Evolutionary conservation across 2,888 invertebrate genomes (phyloP).

Genomic region (Eupithecia pulchellata): DNA sequence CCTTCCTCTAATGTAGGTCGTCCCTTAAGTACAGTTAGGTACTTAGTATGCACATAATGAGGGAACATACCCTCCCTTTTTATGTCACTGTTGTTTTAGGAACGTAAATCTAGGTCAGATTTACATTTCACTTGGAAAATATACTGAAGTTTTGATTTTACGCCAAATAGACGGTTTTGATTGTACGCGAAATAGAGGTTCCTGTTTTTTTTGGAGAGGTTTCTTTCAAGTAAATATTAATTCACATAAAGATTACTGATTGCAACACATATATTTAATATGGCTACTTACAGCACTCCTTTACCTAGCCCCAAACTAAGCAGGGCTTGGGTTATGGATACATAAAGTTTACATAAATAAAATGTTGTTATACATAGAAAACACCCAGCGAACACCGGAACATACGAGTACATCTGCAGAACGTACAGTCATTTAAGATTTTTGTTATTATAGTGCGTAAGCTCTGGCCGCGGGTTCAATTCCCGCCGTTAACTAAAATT

Average conservation of each 20-base stretch:
- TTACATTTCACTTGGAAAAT: constrained; percentile 25
- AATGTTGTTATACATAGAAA: too few species aligned
- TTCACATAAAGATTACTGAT: too few species aligned
- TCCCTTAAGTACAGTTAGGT: constrained; percentile 13
- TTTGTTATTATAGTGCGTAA: too few species aligned
- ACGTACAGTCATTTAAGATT: not conserved
- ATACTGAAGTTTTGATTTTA: constrained; percentile 19
- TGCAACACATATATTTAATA: too few species aligned
- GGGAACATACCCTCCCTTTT: constrained; percentile 25
- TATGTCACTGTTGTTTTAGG: constrained; percentile 24
- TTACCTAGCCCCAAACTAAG: too few species aligned
- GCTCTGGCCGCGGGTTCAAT: too few species aligned
- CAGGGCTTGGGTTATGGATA: too few species aligned
- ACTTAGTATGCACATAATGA: constrained; percentile 28
- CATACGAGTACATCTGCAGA: not conserved
- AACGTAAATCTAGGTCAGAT: constrained; percentile 14
- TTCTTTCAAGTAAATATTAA: not conserved
- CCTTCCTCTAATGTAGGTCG: constrained; percentile 1
- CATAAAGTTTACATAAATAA: too few species aligned
- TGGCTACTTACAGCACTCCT: too few species aligned
- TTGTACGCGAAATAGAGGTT: too few species aligned
- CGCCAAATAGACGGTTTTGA: not conserved
- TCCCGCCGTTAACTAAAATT: too few species aligned
- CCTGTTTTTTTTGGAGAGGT: not conserved
- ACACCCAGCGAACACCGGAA: not conserved